Evolutionary conservation across 1,140 invertebrate species (phyloP).

Genomic region (Saxidomus purpurata): DNA sequence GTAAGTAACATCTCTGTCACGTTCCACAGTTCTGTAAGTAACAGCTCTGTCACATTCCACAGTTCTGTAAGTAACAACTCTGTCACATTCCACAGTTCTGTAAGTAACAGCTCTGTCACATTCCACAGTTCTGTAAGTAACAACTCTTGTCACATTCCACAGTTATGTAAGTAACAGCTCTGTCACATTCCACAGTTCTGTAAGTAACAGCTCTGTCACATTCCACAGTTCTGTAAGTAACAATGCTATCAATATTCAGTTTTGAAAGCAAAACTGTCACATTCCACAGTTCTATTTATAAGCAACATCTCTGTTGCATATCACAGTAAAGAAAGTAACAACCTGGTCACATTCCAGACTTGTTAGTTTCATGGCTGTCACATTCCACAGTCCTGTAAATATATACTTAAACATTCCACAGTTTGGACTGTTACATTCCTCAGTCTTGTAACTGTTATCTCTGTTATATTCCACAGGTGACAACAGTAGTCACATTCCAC

Average conservation of each 20-base stretch:
- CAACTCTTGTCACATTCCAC: slow-evolving; percentile 89
- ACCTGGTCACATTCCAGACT: too few relatives aligned
- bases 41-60: neutral
- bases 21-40: slow-evolving; percentile 90
- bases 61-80: slow-evolving; percentile 86
- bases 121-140: slow-evolving; percentile 90
- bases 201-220: slow-evolving; percentile 88
- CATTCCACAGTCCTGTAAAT: slow-evolving; percentile 48
- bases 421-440: slow-evolving; percentile 90
- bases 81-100: slow-evolving; percentile 90
- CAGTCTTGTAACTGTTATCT: slow-evolving; percentile 89
- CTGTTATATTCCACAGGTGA: slow-evolving; percentile 90
- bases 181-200: slow-evolving; percentile 90
- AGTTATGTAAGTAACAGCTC: slow-evolving; percentile 90
- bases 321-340: slow-evolving; percentile 90
- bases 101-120: slow-evolving; percentile 89
- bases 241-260: slow-evolving; percentile 80
- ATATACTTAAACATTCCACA: slow-evolving; percentile 89
- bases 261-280: slow-evolving; percentile 89
- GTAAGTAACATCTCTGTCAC: slow-evolving; percentile 89
- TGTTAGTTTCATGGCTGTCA: slow-evolving; percentile 84
- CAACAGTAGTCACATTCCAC: slow-evolving; percentile 88
- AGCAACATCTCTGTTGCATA: slow-evolving; percentile 87
- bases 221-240: slow-evolving; percentile 90
- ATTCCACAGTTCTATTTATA: slow-evolving; percentile 91